Conservation (phyloP, 2,888 invertebrate genomes). For the Campoletis raptor region DNA sequence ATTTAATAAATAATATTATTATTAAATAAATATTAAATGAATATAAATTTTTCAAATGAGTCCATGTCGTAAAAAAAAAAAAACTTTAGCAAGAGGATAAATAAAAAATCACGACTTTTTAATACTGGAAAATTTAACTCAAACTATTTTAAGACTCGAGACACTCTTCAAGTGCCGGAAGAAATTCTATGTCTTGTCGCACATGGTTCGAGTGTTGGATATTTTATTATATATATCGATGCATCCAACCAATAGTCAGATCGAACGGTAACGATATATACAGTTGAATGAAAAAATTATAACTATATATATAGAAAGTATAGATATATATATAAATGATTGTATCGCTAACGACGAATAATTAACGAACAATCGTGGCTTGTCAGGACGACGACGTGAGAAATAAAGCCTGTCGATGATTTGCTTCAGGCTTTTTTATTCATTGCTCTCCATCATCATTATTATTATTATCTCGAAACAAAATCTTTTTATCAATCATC, state of each 20-base stretch:
- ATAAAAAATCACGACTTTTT: conserved; percentile 30
- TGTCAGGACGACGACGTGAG: conserved; percentile 46
- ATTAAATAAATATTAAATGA: no score
- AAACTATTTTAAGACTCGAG: conserved; percentile 32
- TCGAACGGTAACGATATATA: conserved; percentile 42
- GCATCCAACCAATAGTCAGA: conserved; percentile 11
- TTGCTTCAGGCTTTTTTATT: conserved; percentile 25
- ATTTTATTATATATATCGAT: conserved; percentile 21
- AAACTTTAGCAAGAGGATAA: not conserved
- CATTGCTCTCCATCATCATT: conserved; percentile 24
- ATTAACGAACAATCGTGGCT: conserved; percentile 67
- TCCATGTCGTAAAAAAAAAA: conserved; percentile 11
- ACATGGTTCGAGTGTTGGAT: conserved; percentile 14
- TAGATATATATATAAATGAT: conserved; percentile 30
- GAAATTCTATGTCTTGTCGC: conserved; percentile 48
- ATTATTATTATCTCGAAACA: conserved; percentile 23
- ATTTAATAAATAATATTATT: no score
- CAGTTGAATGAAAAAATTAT: conserved; percentile 26
- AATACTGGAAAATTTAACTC: conserved; percentile 20
- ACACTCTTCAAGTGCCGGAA: conserved; percentile 51
- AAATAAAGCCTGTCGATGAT: conserved; percentile 43
- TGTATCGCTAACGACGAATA: conserved; percentile 65
- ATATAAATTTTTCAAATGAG: no score
- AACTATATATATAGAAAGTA: not conserved
- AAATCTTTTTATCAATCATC: conserved; percentile 7